Evolutionary conservation across 1,140 invertebrate species (phyloP).

Genomic region (Drosophila pseudoobscura): DNA sequence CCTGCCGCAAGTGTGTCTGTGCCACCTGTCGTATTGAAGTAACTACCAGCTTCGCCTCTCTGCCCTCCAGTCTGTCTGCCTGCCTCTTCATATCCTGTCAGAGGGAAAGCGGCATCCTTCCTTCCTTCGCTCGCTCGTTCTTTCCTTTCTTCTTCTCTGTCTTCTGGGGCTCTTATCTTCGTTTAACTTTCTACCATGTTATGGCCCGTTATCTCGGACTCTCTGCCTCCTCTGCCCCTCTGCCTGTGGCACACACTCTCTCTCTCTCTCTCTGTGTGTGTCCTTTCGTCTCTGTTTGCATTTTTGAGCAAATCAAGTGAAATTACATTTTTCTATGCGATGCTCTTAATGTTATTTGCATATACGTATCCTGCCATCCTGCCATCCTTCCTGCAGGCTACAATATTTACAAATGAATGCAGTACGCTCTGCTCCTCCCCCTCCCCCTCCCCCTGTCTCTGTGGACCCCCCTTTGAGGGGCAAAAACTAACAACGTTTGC

Average conservation of each 20-base stretch:
- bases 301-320: conserved; percentile 81
- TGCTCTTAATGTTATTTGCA: conserved; percentile 78
- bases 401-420: conserved; percentile 77
- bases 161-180: conserved; percentile 55
- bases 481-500: conserved; percentile 72
- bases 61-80: background rate
- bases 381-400: conserved; percentile 56
- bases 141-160: conserved; percentile 4
- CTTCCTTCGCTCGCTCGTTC: conserved; percentile 21
- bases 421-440: conserved; percentile 14
- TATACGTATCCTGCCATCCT: conserved; percentile 62
- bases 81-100: conserved; percentile 49
- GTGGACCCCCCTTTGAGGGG: background rate
- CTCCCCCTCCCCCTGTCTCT: background rate
- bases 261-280: conserved; percentile 6
- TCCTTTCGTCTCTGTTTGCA: conserved; percentile 59
- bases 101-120: conserved; percentile 26
- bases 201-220: conserved; percentile 57
- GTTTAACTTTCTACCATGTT: conserved; percentile 70
- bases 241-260: background rate
- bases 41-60: conserved; percentile 40
- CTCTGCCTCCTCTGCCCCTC: background rate
- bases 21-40: conserved; percentile 56
- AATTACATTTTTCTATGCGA: conserved; percentile 79
- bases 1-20: background rate